These are phyloP conservation scores for Beris morrisii DNA, from an alignment of 2,888 invertebrate genomes.

Conservation along the genomic window DNA sequence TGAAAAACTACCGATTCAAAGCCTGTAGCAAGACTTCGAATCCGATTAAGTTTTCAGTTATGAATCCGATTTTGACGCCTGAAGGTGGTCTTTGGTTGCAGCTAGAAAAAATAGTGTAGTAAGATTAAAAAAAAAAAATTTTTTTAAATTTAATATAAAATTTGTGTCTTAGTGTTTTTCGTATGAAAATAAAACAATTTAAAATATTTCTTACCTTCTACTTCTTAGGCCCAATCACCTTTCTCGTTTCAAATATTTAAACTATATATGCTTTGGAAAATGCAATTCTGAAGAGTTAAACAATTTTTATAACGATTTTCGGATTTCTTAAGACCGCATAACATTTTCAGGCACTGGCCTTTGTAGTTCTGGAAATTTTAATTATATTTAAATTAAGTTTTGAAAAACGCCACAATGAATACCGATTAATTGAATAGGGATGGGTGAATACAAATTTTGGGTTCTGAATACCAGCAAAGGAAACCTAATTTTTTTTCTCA, in stretches of 20 bases:
- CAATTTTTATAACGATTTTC: no score
- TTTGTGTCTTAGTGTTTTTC: neutral
- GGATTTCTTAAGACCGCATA: no score
- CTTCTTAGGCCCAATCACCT: neutral
- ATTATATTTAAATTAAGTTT: no score
- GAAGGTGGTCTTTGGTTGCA: constrained; percentile 38
- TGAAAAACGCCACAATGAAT: no score
- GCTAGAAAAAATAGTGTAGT: constrained; percentile 40
- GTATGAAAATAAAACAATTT: neutral
- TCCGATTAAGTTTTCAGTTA: constrained; percentile 35
- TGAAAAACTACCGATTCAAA: constrained; percentile 43
- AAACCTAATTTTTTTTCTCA: no score
- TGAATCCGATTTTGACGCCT: constrained; percentile 32
- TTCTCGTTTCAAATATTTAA: neutral
- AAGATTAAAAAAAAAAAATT: neutral
- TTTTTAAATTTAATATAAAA: constrained; percentile 2
- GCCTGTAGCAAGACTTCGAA: neutral
- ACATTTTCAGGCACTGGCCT: no score
- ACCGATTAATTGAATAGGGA: no score
- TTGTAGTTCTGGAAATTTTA: no score
- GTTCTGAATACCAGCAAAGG: no score
- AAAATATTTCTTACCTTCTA: neutral
- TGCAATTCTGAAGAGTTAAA: no score
- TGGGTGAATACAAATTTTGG: no score
- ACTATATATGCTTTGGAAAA: no score